Base-by-base conservation (phyloP, 2,113 vertebrate species). In the Salvelinus namaycush region DNA sequence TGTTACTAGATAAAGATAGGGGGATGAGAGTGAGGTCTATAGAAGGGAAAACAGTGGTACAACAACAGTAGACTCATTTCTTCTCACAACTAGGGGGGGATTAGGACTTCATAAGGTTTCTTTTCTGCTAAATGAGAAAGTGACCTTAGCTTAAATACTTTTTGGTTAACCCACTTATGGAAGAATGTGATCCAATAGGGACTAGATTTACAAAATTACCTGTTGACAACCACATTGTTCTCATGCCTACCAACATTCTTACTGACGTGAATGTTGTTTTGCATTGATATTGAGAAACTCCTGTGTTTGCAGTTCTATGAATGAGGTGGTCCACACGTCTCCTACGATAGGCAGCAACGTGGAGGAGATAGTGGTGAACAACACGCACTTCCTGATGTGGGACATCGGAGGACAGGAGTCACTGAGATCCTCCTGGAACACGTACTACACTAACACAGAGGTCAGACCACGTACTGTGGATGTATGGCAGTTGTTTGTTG, bases 341-440 rank as follows among this genome's bases (percentile, higher is more conserved):
- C 98, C 98, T 66, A 99, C 98, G 18, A 99, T 99, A 78, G 98
- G 98, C 20, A 99, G 98, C 88, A 99, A 99, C 39, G 98, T 99
- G 88, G 98, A 99, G 82, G 98, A 99, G 92, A 97, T 99, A n/a
- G 96, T 99, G 76, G 95, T 99, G 59, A 99, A 99, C 90, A 99
- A 98, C 87, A 99, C 98, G 0, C 96, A 98, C 74, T 99, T 99
- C 82, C 94, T 99, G 51, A 99, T 99, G 98, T 99, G 98, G 98
- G 97, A 99, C 89, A 99, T 99, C 0, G 98, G 97, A n/a, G 98
- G 97, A 13, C 97, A 99, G 92, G 97, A 99, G 89, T 98, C 98
- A 3, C 94, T 99, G 20, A 94, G 97, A 16, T 98, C 97, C 51
- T 99, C 98, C 0, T 99, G 98, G 98, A 99, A 98, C 81, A 99